Evolutionary conservation across 2,113 vertebrate genomes (phyloP).

Genomic region (Mus pahari): DNA sequence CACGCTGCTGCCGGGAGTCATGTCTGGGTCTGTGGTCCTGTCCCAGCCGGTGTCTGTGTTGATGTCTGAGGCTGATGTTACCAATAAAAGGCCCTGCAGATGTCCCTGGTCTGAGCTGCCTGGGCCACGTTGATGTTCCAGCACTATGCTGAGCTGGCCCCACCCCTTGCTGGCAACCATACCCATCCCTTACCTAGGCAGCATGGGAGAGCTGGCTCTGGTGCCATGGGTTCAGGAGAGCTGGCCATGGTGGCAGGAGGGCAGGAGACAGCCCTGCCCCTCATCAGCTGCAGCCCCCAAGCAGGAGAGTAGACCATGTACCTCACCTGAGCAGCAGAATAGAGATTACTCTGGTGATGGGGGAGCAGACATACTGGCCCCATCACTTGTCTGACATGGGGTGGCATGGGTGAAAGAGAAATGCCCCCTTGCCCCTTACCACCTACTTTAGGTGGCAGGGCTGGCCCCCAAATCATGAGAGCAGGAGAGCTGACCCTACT

Average conservation of each 20-base stretch:
- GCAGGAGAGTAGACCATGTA: not conserved
- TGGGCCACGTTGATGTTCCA: not conserved
- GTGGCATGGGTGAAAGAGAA: too few species aligned
- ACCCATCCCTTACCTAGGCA: too few species aligned
- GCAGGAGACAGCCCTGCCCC: not conserved
- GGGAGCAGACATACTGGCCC: too few species aligned
- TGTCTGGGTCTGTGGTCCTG: not conserved
- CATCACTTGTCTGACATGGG: too few species aligned
- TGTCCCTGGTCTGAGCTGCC: not conserved
- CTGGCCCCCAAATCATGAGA: too few species aligned
- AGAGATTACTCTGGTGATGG: too few species aligned
- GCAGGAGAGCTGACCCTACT: too few species aligned
- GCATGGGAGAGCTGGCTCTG: not conserved
- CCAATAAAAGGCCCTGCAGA: not conserved
- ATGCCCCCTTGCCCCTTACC: too few species aligned
- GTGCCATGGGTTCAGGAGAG: not conserved
- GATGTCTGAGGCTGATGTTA: not conserved
- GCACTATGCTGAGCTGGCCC: not conserved
- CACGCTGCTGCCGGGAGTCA: not conserved
- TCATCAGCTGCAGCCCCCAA: not conserved
- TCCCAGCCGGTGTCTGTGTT: not conserved
- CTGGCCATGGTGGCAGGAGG: not conserved
- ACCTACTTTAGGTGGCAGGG: too few species aligned
- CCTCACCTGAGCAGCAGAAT: too few species aligned
- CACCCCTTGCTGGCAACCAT: not conserved